Percentiles rank a stretch among this genome's conserved stretches.
These are phyloP conservation scores for Eutrigla gurnardus DNA, from an alignment of 2,797 vertebrate species.

Conservation along the genomic window DNA sequence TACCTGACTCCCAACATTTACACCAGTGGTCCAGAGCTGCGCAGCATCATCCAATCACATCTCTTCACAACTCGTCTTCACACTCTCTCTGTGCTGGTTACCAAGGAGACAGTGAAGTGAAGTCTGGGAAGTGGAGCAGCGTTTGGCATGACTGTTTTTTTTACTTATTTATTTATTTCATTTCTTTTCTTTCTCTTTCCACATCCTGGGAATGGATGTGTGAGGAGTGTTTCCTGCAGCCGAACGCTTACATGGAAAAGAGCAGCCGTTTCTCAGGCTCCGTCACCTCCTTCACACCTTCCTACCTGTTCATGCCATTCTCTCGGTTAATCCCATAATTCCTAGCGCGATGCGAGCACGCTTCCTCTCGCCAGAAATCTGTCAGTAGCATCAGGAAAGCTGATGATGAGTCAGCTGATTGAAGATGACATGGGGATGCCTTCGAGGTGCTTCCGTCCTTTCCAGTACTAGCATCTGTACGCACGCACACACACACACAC, in stretches of 20 bases:
- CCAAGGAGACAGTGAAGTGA: slow-evolving; percentile 81
- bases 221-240: not conserved
- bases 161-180: slow-evolving; percentile 36
- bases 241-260: too few species aligned
- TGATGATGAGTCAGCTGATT: slow-evolving; percentile 10
- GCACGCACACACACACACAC: not conserved
- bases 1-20: slow-evolving; percentile 74
- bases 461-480: slow-evolving; percentile 5
- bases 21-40: slow-evolving; percentile 77
- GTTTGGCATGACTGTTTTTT: slow-evolving; percentile 61
- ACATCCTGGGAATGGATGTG: slow-evolving; percentile 33
- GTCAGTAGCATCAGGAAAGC: slow-evolving; percentile 36
- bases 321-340: slow-evolving; percentile 33
- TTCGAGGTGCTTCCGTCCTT: slow-evolving; percentile 15
- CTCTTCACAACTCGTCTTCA: slow-evolving; percentile 75
- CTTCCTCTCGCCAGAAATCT: slow-evolving; percentile 59
- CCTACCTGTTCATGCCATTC: slow-evolving; percentile 66
- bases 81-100: slow-evolving; percentile 75
- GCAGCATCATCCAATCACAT: slow-evolving; percentile 75
- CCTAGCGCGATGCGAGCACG: slow-evolving; percentile 4
- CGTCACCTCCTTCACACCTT: slow-evolving; percentile 32
- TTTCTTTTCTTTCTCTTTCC: slow-evolving; percentile 27
- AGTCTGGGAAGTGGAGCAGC: slow-evolving; percentile 78
- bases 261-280: slow-evolving; percentile 1
- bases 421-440: slow-evolving; percentile 16